Base-by-base conservation (phyloP, 2,888 invertebrate genomes). In the Zele albiditarsus region DNA sequence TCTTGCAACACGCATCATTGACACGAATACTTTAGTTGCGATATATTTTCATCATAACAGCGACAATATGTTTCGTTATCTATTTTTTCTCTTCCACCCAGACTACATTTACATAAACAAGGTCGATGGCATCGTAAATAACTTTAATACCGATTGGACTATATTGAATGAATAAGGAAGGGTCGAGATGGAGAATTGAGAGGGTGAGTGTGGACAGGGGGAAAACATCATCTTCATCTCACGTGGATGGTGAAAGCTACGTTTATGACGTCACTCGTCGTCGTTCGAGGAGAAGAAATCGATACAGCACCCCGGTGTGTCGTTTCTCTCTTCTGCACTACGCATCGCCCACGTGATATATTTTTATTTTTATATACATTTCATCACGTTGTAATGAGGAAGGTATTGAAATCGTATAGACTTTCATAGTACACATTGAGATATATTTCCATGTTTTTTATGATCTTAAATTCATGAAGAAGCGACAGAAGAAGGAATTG, bases 241-340 rank as follows among this genome's bases (percentile, higher is more conserved):
- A 67, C 49, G 25, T 63, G 60, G 33, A 71, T 72, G 46, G 68
- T 71, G 63, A 69, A 71, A 58, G 74, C 71, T 81, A 81, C 81
- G 79, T 80, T 80, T 77, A 82, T 85, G 85, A 86, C 85, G 85
- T 85, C 85, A 86, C 79, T 85, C 85, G 85, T 85, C 85, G 85
- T 79, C 71, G 78, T 79, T 79, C 77, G 75, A 78, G 76, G 76
- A 85, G 84, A 82, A 81, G 80, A 84, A 84, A 86, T 86, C 86
- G 85, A 85, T 86, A 86, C 84, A 86, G 84, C 85, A 82, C 83
- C 82, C 79, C 78, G 65, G 69, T 74, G 69, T 74, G 80, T 77
- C 79, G 46, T 75, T 76, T 72, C 76, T 31, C 77, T 73, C 62
- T 66, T 58, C 71, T 33, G 20, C 63, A 46, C 71, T 28, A 27